Conservation (phyloP, 2,888 invertebrate genomes). For the Adelphocoris suturalis region DNA sequence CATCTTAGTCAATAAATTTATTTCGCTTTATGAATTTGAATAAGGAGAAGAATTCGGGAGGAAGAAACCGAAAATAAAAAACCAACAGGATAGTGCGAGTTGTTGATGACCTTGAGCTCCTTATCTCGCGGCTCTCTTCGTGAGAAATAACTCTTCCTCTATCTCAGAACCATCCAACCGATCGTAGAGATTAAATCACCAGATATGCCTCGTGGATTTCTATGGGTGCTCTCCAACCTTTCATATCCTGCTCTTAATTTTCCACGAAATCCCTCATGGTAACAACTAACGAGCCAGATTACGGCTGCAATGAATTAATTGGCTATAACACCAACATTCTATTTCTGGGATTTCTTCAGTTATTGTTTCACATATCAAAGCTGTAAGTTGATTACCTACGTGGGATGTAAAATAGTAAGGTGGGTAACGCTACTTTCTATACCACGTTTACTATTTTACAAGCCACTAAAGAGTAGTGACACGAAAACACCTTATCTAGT, state of each 20-base stretch:
- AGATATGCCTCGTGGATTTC: neutral
- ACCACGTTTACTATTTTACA: too few species aligned
- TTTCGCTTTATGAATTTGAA: too few species aligned
- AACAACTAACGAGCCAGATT: neutral
- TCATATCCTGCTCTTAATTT: conserved; percentile 13
- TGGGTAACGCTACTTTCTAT: too few species aligned
- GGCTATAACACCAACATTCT: neutral
- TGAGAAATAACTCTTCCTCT: conserved; percentile 2
- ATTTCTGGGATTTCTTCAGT: neutral
- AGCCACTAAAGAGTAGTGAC: too few species aligned
- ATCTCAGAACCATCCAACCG: conserved; percentile 20
- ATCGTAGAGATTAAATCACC: conserved; percentile 32
- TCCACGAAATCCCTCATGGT: neutral
- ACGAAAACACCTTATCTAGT: too few species aligned
- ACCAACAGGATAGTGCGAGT: neutral
- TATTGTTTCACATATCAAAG: too few species aligned
- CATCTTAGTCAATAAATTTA: too few species aligned
- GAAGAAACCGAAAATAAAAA: neutral
- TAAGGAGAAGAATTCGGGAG: too few species aligned
- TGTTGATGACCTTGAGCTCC: conserved; percentile 24
- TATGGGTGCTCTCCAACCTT: conserved; percentile 4
- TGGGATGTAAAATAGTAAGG: too few species aligned
- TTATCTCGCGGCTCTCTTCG: conserved; percentile 18
- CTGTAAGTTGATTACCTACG: too few species aligned
- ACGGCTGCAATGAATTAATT: neutral